Percentiles rank a stretch among this genome's conserved stretches.
phyloP scores from a whole-genome alignment of 2,113 vertebrate species.

The Pseudolaguvia tuberculata region DNA sequence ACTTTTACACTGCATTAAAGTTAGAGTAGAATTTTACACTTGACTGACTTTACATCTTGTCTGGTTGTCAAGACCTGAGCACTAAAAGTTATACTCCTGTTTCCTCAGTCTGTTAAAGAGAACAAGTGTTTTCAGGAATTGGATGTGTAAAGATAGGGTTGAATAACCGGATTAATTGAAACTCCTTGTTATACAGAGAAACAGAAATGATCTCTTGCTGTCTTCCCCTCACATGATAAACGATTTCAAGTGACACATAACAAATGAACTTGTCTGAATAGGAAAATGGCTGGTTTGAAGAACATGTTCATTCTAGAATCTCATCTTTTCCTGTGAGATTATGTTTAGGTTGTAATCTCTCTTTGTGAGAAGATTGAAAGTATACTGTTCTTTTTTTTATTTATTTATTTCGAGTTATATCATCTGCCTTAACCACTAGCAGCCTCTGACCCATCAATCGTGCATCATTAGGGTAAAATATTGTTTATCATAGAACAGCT shows the following conservation, averaged over 20 bases:
- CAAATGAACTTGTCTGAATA: conserved; percentile 33
- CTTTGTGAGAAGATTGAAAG: too few relatives aligned
- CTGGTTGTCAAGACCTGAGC: background rate
- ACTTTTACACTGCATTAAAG: background rate
- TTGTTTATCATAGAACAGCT: conserved; percentile 13
- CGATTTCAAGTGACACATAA: conserved; percentile 13
- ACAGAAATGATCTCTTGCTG: background rate
- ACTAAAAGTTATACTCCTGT: background rate
- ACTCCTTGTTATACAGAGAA: background rate
- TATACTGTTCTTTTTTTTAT: too few relatives aligned
- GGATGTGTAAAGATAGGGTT: background rate
- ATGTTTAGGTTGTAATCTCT: conserved; percentile 12
- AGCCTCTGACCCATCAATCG: conserved; percentile 17
- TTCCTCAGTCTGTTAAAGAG: background rate
- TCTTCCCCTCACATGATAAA: conserved; percentile 14
- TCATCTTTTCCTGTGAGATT: background rate
- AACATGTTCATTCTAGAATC: conserved; percentile 27
- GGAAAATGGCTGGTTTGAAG: conserved; percentile 5
- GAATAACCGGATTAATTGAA: background rate
- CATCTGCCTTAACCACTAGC: conserved; percentile 3
- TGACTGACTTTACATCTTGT: background rate
- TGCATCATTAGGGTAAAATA: conserved; percentile 10
- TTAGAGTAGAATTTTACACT: background rate
- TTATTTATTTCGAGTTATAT: background rate
- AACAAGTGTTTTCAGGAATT: background rate